Evolutionary conservation across 2,888 invertebrate species (phyloP).

Genomic region (Lamellibrachia columna): DNA sequence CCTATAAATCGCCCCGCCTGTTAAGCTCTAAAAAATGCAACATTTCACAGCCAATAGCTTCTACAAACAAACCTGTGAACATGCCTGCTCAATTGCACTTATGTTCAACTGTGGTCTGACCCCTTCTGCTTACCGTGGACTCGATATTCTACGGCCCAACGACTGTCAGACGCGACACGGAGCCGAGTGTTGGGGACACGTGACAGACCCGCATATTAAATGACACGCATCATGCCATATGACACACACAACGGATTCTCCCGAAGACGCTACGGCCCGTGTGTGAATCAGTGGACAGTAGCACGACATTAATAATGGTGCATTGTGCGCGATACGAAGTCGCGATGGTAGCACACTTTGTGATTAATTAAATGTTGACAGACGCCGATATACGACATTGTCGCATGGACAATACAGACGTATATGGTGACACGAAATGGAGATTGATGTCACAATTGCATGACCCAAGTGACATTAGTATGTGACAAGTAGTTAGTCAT

Average conservation of each 20-base stretch:
- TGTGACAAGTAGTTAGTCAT: background rate
- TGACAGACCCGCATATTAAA: background rate
- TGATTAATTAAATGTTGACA: background rate
- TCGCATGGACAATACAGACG: background rate
- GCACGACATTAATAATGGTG: background rate
- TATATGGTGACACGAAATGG: background rate
- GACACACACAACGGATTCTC: background rate
- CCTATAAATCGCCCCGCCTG: no score
- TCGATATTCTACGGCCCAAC: background rate
- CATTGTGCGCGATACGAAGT: background rate
- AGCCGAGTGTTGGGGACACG: background rate
- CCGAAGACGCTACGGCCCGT: background rate
- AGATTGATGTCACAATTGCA: conserved; percentile 6
- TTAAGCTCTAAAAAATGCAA: no score
- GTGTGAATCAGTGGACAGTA: background rate
- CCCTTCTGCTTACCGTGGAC: no score
- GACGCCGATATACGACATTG: background rate
- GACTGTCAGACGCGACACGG: background rate
- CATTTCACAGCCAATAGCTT: no score
- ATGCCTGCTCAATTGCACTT: no score
- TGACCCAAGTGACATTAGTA: background rate
- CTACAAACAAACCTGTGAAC: no score
- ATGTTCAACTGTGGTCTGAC: no score
- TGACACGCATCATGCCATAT: background rate
- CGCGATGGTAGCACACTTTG: background rate